phyloP scores from a whole-genome alignment of 1,140 invertebrate species.

The Drosophila albomicans region DNA sequence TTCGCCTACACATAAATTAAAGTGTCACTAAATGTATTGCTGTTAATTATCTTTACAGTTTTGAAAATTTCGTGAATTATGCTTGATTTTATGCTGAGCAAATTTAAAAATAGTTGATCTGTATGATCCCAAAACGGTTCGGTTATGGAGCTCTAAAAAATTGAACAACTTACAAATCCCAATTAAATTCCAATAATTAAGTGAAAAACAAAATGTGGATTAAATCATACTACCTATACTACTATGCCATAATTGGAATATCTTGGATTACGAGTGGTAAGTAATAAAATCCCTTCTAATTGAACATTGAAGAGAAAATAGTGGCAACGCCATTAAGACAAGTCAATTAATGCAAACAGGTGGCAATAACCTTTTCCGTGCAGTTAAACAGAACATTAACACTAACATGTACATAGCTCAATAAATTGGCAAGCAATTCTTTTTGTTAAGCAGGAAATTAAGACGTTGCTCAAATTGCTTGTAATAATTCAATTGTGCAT shows the following conservation, averaged over 20 bases:
- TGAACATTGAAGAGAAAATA: not conserved
- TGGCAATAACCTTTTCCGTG: constrained; percentile 4
- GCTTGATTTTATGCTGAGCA: constrained; percentile 24
- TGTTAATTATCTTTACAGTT: not conserved
- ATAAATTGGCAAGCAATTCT: not conserved
- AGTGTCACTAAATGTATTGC: constrained; percentile 6
- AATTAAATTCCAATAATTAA: constrained; percentile 4
- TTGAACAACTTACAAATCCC: constrained; percentile 22
- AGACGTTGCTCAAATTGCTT: not conserved
- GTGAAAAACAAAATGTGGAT: constrained; percentile 63
- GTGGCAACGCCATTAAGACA: not conserved
- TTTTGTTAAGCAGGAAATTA: not conserved
- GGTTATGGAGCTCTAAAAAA: constrained; percentile 47
- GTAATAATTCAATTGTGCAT: not conserved
- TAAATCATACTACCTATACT: constrained; percentile 45
- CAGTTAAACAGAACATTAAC: not conserved
- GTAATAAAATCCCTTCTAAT: constrained; percentile 7
- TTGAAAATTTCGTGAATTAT: constrained; percentile 25
- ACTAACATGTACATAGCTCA: not conserved
- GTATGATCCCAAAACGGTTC: constrained; percentile 1
- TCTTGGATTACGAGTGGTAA: constrained; percentile 56
- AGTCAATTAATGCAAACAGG: constrained; percentile 2
- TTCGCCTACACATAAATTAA: not conserved
- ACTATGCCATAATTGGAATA: constrained; percentile 40
- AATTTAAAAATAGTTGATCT: constrained; percentile 25